Base-by-base conservation (phyloP, 2,797 vertebrate genomes). In the Enteromius thamalakanensis region DNA sequence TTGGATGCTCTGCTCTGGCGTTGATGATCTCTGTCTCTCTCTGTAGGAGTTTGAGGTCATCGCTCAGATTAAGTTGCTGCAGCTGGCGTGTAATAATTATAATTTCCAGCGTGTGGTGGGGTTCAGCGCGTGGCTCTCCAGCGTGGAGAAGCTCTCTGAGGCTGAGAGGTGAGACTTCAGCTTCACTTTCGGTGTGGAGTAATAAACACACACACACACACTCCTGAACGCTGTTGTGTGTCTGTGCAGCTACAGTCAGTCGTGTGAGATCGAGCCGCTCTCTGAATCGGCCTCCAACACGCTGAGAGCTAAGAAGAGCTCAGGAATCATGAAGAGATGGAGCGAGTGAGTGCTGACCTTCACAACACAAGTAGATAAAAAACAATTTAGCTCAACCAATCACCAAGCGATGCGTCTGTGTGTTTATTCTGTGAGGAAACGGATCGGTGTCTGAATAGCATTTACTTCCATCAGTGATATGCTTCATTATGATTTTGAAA, bases 21-120 rank as follows among this genome's bases (percentile, higher is more conserved):
- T 19, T 23, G 7, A 29, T 29, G 60, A 12, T 37, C 40, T 37
- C 10, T 65, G 23, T 81, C 60, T 8, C 81, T 58, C 71, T 65
- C 37, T 81, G 32, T 88, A 97, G 96, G 96, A 97, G 32, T 97
- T 97, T 0, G 96, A 97, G 86, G 95, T 97, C 78, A 96, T 97
- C 0, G 96, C 96, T 0, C 96, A 96, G 91, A 97, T 97, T 88
- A 97, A 96, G 88, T 89, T 97, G 86, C 92, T 97, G 0, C 96
- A 96, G 92, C 95, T 96, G 0, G 95, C 96, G 29, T 96, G 96
- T 87, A 97, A 96, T 91, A 96, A 95, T 84, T 97, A 97, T 88
- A 96, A 94, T 90, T 96, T 97, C 53, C 89, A 85, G 0, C 94
- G 90, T 0, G 93, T 95, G n/a, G 88, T 90, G 12, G 92, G 82